phyloP scores from a whole-genome alignment of 1,140 invertebrate species.

The Stegodyphus dumicola region DNA sequence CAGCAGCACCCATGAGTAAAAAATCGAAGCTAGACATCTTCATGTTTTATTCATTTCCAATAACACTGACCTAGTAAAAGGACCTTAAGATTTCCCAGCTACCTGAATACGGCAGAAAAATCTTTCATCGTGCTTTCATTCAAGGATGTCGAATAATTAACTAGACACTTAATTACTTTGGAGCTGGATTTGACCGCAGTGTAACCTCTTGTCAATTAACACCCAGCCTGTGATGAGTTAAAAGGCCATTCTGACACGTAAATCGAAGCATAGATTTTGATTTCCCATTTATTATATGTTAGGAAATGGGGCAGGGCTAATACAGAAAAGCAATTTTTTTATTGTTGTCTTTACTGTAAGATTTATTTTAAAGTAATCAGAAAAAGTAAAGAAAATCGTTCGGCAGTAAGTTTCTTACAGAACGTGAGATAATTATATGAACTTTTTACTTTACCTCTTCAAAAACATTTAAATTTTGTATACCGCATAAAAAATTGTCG shows the following conservation, averaged over 20 bases:
- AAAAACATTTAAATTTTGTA: too few relatives aligned
- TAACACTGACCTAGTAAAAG: background rate
- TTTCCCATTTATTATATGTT: too few relatives aligned
- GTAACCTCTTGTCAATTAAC: constrained; percentile 34
- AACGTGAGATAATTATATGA: too few relatives aligned
- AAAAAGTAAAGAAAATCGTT: too few relatives aligned
- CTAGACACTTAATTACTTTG: constrained; percentile 3
- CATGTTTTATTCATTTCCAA: constrained; percentile 39
- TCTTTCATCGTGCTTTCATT: constrained; percentile 23
- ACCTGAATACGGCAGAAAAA: background rate
- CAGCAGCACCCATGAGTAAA: constrained; percentile 21
- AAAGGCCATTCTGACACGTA: constrained; percentile 16
- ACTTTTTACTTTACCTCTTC: too few relatives aligned
- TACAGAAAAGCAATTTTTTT: too few relatives aligned
- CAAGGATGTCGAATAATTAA: constrained; percentile 16
- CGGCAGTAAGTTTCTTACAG: too few relatives aligned
- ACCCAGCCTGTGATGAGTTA: constrained; percentile 29
- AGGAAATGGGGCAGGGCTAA: too few relatives aligned
- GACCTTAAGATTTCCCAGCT: constrained; percentile 6
- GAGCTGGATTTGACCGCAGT: constrained; percentile 19
- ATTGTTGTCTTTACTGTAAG: too few relatives aligned
- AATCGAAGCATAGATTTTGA: background rate
- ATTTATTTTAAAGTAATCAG: too few relatives aligned
- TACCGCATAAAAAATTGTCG: too few relatives aligned
- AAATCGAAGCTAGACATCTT: background rate